These are phyloP conservation scores for Diachasmimorpha longicaudata DNA, from an alignment of 1,140 invertebrate genomes.

Conservation along the genomic window DNA sequence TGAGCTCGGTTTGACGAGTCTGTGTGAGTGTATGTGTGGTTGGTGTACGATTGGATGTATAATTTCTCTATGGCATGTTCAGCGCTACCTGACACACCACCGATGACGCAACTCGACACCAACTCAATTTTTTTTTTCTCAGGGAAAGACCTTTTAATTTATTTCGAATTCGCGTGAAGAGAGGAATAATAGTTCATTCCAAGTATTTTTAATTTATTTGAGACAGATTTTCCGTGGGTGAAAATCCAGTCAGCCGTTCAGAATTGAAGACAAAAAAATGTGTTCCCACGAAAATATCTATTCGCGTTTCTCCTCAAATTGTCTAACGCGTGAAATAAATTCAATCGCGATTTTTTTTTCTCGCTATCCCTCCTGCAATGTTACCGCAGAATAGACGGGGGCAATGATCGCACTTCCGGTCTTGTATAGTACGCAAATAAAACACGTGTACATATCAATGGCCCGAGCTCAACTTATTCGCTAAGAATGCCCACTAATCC, in stretches of 20 bases:
- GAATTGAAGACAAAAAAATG: no score
- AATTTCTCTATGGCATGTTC: neutral
- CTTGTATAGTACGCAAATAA: neutral
- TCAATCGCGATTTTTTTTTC: neutral
- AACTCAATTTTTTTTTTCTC: neutral
- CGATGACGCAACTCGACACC: neutral
- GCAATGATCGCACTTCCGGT: constrained; percentile 5
- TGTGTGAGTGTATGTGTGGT: neutral
- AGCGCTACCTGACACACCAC: constrained; percentile 12
- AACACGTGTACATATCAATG: neutral
- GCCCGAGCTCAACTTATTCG: neutral
- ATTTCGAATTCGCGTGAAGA: no score
- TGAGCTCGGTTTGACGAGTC: neutral
- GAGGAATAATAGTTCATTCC: no score
- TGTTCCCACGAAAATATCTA: no score
- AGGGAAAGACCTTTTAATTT: no score
- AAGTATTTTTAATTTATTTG: no score
- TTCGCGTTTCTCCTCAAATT: no score
- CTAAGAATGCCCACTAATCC: neutral
- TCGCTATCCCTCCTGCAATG: neutral
- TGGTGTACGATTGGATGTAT: neutral
- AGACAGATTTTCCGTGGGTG: no score
- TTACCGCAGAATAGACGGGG: neutral
- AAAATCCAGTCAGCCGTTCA: no score
- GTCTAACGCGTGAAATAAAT: neutral